Conservation (phyloP, 2,113 vertebrate species). For the Cryptomyrus ogoouensis region DNA sequence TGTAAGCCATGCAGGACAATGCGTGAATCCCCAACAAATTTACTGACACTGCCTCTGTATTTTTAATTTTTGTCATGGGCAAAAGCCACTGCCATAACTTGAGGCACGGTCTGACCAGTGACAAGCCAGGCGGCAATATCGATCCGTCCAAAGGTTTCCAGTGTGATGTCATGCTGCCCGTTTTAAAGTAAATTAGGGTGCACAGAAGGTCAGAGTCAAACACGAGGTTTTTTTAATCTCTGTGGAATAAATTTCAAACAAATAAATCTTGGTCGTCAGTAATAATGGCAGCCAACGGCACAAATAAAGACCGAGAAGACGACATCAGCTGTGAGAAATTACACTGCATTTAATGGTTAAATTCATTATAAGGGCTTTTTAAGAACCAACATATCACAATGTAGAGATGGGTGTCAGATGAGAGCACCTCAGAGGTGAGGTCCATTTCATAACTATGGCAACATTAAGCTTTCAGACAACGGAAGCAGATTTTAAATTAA, state of each 20-base stretch:
- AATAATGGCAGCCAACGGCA: conserved; percentile 54
- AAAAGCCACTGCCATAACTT: not conserved
- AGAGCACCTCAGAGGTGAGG: conserved; percentile 41
- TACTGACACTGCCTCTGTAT: not conserved
- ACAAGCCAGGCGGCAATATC: not conserved
- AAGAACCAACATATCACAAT: conserved; percentile 36
- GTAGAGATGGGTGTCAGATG: conserved; percentile 37
- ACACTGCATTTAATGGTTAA: conserved; percentile 51
- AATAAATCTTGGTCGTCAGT: conserved; percentile 51
- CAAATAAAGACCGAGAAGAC: conserved; percentile 54
- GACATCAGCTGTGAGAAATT: conserved; percentile 46
- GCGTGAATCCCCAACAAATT: not conserved
- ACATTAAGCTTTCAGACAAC: conserved; percentile 46
- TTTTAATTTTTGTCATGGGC: not conserved
- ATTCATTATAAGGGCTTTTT: conserved; percentile 50
- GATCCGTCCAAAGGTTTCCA: not conserved
- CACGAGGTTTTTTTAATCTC: conserved; percentile 42
- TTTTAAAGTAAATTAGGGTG: conserved; percentile 44
- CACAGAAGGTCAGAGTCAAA: conserved; percentile 46
- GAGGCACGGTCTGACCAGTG: not conserved
- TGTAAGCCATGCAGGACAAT: not conserved
- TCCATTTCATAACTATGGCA: conserved; percentile 47
- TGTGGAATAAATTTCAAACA: conserved; percentile 46
- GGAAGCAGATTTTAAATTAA: conserved; percentile 26
- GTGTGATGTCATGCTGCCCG: conserved; percentile 48